phyloP scores from a whole-genome alignment of 2,888 invertebrate genomes.

The Trachelus stipa region DNA sequence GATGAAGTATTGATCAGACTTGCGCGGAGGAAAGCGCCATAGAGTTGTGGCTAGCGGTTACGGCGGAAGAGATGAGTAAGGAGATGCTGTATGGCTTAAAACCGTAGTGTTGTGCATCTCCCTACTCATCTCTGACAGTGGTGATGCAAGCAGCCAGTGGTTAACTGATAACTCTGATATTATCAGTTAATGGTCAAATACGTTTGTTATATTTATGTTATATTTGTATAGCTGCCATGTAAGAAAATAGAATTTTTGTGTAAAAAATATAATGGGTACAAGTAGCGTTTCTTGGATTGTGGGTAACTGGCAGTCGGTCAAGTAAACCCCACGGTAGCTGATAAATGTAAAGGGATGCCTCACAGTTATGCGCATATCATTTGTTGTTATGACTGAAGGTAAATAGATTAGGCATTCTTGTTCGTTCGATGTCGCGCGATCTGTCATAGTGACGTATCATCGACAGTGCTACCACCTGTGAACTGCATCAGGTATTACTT shows the following conservation, averaged over 20 bases:
- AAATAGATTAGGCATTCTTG: too few relatives aligned
- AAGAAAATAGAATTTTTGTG: not conserved
- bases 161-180: not conserved
- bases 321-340: not conserved
- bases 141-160: not conserved
- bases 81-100: too few relatives aligned
- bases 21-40: conserved; percentile 27
- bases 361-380: not conserved
- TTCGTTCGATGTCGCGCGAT: too few relatives aligned
- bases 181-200: not conserved
- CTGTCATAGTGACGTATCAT: too few relatives aligned
- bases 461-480: too few relatives aligned
- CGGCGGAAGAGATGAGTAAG: too few relatives aligned
- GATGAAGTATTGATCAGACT: conserved; percentile 38
- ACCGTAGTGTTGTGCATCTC: too few relatives aligned
- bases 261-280: not conserved
- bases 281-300: not conserved
- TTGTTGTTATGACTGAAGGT: not conserved
- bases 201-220: not conserved
- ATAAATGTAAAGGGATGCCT: not conserved
- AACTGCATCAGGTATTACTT: too few relatives aligned
- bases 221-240: not conserved
- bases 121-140: too few relatives aligned
- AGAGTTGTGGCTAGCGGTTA: conserved; percentile 17
- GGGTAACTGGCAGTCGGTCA: not conserved